phyloP scores from a whole-genome alignment of 2,888 invertebrate species.

The Sinopyrophorus schimmeli region DNA sequence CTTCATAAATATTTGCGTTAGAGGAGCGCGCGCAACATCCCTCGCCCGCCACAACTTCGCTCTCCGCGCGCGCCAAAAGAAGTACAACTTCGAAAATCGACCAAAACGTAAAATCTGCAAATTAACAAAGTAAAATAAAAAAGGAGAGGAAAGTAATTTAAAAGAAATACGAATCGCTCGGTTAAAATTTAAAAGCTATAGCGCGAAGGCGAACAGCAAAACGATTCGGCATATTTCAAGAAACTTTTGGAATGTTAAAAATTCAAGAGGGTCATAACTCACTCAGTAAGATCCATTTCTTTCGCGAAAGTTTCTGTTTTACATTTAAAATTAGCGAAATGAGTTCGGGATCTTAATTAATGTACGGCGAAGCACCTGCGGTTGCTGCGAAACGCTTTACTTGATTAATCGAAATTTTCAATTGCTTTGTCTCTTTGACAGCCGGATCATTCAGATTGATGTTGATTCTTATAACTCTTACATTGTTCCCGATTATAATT shows the following conservation, averaged over 20 bases:
- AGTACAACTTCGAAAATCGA: too few relatives aligned
- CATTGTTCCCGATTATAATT: too few relatives aligned
- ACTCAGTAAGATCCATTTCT: slow-evolving; percentile 27
- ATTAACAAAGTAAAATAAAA: too few relatives aligned
- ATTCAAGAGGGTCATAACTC: slow-evolving; percentile 18
- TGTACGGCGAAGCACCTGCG: slow-evolving; percentile 40
- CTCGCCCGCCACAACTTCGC: too few relatives aligned
- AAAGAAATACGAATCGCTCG: slow-evolving; percentile 21
- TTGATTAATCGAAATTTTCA: slow-evolving; percentile 35
- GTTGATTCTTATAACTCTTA: slow-evolving; percentile 26
- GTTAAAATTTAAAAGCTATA: slow-evolving; percentile 24
- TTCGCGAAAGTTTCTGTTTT: slow-evolving; percentile 27
- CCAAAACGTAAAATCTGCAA: too few relatives aligned
- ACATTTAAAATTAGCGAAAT: slow-evolving; percentile 37
- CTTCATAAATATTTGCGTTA: too few relatives aligned
- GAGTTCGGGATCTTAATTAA: slow-evolving; percentile 38
- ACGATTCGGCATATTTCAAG: slow-evolving; percentile 25
- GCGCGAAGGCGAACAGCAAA: slow-evolving; percentile 17
- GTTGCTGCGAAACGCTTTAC: slow-evolving; percentile 31
- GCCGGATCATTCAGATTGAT: slow-evolving; percentile 26
- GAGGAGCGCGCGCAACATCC: too few relatives aligned
- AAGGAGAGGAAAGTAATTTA: too few relatives aligned
- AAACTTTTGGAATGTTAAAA: slow-evolving; percentile 23
- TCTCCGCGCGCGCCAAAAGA: too few relatives aligned
- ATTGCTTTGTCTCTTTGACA: slow-evolving; percentile 31